Evolutionary conservation across 2,113 vertebrate genomes (phyloP), one percentile per base, ranked within the genome.

Genomic region (Macroglossus sobrinus): DNA sequence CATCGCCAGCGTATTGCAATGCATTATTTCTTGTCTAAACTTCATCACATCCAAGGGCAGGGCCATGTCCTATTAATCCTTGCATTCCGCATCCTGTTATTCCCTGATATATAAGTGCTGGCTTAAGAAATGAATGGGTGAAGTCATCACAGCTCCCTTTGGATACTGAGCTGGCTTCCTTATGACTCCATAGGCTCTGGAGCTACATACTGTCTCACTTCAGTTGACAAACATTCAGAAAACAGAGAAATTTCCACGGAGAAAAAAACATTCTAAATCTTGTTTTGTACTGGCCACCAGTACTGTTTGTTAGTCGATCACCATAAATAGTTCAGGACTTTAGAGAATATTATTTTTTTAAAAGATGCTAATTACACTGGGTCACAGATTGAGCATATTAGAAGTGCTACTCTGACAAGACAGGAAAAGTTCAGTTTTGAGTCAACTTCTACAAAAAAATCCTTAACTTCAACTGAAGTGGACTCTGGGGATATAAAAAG

Each of bases 371-470:
- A 55, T 71, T 45, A 75, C 11, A 93, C 7, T 21, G 47, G 82
- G 14, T 78, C 68, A 92, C 9, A 84, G 53, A 88, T 3, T 61
- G 45, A 91, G 82, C 45, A 43, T 21, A 30, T 19, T 53, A 47
- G 50, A 94, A 92, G 15, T 57, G 66, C 7, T 87, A 84, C 30
- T 78, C 87, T 92, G 43, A 89, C 80, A 84, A 74, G 33, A 47
- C 10, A 78, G 10, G 33, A 50, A 47, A 85, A 87, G 89, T 92
- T 93, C 38, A 21, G 69, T 82, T 95, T 92, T 79, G 85, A 92
- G 30, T 92, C 30, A 69, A 21, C 18, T 63, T 21, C 53, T 74
- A 63, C 10, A 79, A 74, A 68, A 68, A 96, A 91, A 66, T 40
- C 21, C 63, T 85, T 63, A 59, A 69, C 1, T 81, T 92, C 72